Percentiles rank a stretch among this genome's conserved stretches.
Evolutionary conservation across 2,113 vertebrate species (phyloP).

Genomic region (Rhinoptilus africanus): DNA sequence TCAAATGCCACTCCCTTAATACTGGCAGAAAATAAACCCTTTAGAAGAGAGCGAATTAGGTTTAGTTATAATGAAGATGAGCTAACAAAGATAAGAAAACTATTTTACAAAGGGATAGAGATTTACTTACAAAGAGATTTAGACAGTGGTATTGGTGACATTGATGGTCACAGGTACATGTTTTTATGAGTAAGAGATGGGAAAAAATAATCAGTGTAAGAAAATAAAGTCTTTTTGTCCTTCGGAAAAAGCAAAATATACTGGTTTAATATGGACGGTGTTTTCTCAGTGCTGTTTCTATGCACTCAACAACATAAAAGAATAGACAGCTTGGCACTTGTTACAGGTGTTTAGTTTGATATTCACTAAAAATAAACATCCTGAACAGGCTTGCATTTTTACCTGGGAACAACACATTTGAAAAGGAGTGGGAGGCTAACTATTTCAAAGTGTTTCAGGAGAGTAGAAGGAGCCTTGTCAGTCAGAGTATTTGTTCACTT

Average conservation of each 20-base stretch:
- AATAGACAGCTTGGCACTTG: neutral
- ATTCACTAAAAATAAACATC: neutral
- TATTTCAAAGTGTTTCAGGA: neutral
- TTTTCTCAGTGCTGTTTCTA: neutral
- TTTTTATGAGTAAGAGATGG: neutral
- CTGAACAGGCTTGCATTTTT: neutral
- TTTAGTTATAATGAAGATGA: slow-evolving; percentile 33
- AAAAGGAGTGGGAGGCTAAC: neutral
- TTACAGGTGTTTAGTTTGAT: neutral
- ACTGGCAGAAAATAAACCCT: neutral
- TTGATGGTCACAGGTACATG: neutral
- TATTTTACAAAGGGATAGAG: neutral
- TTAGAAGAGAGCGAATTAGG: neutral
- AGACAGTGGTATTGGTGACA: neutral
- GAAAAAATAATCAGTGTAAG: neutral
- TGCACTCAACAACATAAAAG: neutral
- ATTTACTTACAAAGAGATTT: neutral
- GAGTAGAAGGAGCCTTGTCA: neutral
- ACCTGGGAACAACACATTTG: neutral
- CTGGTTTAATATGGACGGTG: neutral
- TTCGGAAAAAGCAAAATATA: neutral
- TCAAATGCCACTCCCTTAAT: neutral
- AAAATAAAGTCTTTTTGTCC: neutral
- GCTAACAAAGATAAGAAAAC: neutral
- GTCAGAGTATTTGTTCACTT: neutral